Evolutionary conservation across 1,140 invertebrate genomes (phyloP).

Genomic region (Scaptomyza hsui): DNA sequence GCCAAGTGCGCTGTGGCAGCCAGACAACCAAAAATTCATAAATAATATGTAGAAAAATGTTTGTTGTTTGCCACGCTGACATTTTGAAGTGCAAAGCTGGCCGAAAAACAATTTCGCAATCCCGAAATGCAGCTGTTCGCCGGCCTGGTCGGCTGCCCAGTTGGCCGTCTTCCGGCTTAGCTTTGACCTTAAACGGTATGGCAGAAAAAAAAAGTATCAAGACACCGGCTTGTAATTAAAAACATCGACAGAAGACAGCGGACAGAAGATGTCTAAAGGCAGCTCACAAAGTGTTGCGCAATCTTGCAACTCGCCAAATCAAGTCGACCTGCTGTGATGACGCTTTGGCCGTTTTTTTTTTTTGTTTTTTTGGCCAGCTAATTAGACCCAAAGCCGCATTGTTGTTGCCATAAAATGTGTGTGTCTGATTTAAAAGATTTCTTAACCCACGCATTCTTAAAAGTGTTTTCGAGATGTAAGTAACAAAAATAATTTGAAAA

Average conservation of each 20-base stretch:
- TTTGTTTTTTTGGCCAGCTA: constrained; percentile 65
- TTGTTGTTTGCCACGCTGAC: constrained; percentile 62
- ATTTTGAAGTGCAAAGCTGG: constrained; percentile 73
- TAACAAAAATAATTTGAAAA: no score
- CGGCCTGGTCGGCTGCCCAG: constrained; percentile 11
- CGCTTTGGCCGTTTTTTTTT: constrained; percentile 17
- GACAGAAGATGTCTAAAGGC: constrained; percentile 50
- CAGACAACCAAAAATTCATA: constrained; percentile 54
- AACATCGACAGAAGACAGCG: constrained; percentile 20
- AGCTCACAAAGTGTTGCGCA: constrained; percentile 53
- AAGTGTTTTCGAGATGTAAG: background rate
- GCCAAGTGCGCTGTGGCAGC: constrained; percentile 70
- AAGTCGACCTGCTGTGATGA: constrained; percentile 14
- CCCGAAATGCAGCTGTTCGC: constrained; percentile 28
- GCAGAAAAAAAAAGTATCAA: constrained; percentile 22
- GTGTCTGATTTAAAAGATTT: constrained; percentile 14
- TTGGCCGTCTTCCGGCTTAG: constrained; percentile 66
- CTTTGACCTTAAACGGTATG: constrained; percentile 69
- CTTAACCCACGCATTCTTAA: constrained; percentile 31
- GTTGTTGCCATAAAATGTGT: constrained; percentile 36
- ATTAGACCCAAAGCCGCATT: constrained; percentile 43
- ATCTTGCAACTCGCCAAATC: constrained; percentile 35
- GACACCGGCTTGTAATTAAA: constrained; percentile 68
- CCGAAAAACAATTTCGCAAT: constrained; percentile 64
- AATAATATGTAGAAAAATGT: constrained; percentile 74